Evolutionary conservation across 2,888 invertebrate genomes (phyloP).

Genomic region (Cosmopolites sordidus): DNA sequence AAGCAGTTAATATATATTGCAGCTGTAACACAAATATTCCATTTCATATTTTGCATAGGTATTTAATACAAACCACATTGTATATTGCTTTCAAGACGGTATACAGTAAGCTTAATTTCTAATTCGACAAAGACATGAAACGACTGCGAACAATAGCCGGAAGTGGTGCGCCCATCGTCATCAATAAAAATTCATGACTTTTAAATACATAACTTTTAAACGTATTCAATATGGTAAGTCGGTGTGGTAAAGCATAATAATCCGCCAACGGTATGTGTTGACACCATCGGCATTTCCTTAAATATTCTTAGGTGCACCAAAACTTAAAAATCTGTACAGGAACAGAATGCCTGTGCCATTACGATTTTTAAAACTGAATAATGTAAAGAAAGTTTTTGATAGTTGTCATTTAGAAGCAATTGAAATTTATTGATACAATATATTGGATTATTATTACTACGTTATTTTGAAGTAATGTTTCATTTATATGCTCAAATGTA

Average conservation of each 20-base stretch:
- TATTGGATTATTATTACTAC: no score
- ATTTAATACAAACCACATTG: background rate
- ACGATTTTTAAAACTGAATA: no score
- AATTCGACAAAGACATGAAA: constrained; percentile 1
- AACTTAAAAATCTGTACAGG: no score
- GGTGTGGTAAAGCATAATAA: background rate
- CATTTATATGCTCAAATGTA: no score
- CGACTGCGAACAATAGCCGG: background rate
- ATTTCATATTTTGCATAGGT: background rate
- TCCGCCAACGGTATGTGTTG: constrained; percentile 2
- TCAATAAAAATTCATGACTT: constrained; percentile 2
- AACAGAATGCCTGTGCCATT: no score
- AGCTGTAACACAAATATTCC: no score
- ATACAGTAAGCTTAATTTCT: constrained; percentile 1
- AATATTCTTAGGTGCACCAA: background rate
- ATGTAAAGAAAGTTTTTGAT: no score
- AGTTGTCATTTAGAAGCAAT: no score
- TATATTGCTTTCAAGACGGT: background rate
- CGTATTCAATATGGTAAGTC: constrained; percentile 1
- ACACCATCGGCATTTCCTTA: constrained; percentile 2
- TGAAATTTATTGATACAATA: no score
- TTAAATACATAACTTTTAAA: constrained; percentile 1
- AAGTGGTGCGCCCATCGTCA: constrained; percentile 2
- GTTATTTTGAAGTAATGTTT: no score
- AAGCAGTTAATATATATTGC: no score